phyloP scores from a whole-genome alignment of 2,888 invertebrate genomes.

The Poecilobothrus nobilitatus region DNA sequence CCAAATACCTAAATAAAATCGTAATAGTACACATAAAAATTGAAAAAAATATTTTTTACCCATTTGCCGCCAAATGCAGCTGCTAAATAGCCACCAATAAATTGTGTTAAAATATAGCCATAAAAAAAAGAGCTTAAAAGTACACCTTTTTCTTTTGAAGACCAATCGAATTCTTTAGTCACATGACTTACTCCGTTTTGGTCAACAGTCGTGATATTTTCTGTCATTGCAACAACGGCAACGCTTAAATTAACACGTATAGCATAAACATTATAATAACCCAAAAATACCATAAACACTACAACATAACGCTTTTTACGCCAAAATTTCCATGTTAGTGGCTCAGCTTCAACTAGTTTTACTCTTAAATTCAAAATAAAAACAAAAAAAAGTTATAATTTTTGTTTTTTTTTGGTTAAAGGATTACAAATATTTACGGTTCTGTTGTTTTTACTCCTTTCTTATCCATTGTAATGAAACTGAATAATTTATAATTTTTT shows the following conservation, averaged over 20 bases:
- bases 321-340: conserved; percentile 62
- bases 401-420: too few species aligned
- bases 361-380: not conserved
- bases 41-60: conserved; percentile 28
- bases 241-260: conserved; percentile 83
- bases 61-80: conserved; percentile 77
- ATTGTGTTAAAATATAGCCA: conserved; percentile 76
- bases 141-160: conserved; percentile 64
- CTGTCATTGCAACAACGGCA: conserved; percentile 89
- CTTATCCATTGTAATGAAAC: too few species aligned
- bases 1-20: conserved; percentile 56
- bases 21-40: not conserved
- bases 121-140: conserved; percentile 83
- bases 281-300: conserved; percentile 68
- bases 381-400: not conserved
- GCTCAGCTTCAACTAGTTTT: conserved; percentile 31
- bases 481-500: too few species aligned
- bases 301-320: conserved; percentile 64
- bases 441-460: too few species aligned
- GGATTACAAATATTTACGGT: too few species aligned
- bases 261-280: conserved; percentile 76
- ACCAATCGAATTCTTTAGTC: conserved; percentile 72
- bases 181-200: conserved; percentile 55
- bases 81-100: conserved; percentile 76
- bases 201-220: conserved; percentile 52